Percentiles rank a stretch among this genome's conserved stretches.
phyloP scores from a whole-genome alignment of 2,113 vertebrate species.

The Gambusia affinis region DNA sequence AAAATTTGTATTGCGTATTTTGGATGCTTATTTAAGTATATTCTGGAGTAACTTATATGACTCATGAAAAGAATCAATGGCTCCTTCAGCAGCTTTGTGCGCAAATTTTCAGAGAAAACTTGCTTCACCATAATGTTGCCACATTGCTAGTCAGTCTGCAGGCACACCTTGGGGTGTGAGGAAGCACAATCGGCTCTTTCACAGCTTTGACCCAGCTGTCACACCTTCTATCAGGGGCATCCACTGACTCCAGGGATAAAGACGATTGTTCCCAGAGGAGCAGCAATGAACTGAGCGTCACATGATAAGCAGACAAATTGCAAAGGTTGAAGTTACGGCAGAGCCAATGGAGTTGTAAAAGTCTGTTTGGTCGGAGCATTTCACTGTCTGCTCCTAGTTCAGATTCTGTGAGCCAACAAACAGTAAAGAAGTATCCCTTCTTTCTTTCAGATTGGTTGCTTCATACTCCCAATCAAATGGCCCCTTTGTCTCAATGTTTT shows the following conservation, averaged over 20 bases:
- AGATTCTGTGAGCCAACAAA: conserved; percentile 30
- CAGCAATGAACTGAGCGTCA: conserved; percentile 14
- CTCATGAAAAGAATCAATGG: too few species aligned
- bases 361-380: neutral
- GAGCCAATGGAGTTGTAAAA: neutral
- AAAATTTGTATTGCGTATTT: neutral
- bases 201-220: conserved; percentile 55
- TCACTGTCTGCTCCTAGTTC: conserved; percentile 17
- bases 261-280: conserved; percentile 61
- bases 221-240: conserved; percentile 55
- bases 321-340: conserved; percentile 9
- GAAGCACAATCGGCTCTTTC: conserved; percentile 67
- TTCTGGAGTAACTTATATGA: neutral
- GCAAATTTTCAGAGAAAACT: too few species aligned
- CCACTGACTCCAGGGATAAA: conserved; percentile 67
- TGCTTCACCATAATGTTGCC: neutral
- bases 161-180: conserved; percentile 59
- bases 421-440: conserved; percentile 56
- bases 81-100: too few species aligned
- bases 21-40: neutral
- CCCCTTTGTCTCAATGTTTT: conserved; percentile 72
- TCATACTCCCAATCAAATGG: conserved; percentile 75
- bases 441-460: conserved; percentile 64
- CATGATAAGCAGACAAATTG: conserved; percentile 11
- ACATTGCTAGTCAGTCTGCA: conserved; percentile 37